A percentile compares a stretch with the other conserved stretches of the same genome.
phyloP scores from a whole-genome alignment of 1,140 invertebrate species.

The Trachymyrmex cornetzi region DNA sequence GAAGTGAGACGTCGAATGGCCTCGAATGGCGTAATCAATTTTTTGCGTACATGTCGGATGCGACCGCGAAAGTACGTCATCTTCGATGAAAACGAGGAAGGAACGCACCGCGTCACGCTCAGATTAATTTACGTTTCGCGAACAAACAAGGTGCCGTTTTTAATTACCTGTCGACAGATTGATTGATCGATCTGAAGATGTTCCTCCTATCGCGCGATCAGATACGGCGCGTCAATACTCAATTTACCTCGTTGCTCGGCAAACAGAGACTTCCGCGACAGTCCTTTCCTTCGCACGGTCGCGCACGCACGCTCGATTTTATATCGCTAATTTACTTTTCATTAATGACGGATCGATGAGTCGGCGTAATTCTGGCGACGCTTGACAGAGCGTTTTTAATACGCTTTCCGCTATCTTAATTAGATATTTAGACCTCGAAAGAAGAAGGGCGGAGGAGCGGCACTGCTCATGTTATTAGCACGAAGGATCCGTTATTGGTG shows the following conservation, averaged over 20 bases:
- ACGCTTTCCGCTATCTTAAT: slow-evolving; percentile 55
- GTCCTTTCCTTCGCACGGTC: slow-evolving; percentile 15
- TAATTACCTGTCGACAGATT: slow-evolving; percentile 76
- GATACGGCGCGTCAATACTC: slow-evolving; percentile 63
- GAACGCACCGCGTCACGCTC: slow-evolving; percentile 55
- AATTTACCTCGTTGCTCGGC: slow-evolving; percentile 39
- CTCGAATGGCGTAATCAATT: slow-evolving; percentile 53
- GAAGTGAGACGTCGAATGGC: slow-evolving; percentile 31
- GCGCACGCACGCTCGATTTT: slow-evolving; percentile 29
- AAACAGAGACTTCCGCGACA: slow-evolving; percentile 51
- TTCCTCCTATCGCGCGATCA: slow-evolving; percentile 62
- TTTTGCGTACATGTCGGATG: slow-evolving; percentile 33
- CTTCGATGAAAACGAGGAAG: slow-evolving; percentile 16
- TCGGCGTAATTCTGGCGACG: slow-evolving; percentile 46
- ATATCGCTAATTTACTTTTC: slow-evolving; percentile 57
- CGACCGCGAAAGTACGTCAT: slow-evolving; percentile 14
- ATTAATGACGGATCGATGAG: slow-evolving; percentile 58
- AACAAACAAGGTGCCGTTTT: slow-evolving; percentile 74
- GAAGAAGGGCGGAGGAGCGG: neutral
- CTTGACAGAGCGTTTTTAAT: slow-evolving; percentile 38
- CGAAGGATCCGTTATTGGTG: neutral
- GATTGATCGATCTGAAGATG: slow-evolving; percentile 69
- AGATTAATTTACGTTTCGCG: slow-evolving; percentile 70
- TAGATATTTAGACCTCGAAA: slow-evolving; percentile 50
- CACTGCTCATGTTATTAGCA: neutral